Percentiles rank a stretch among this genome's conserved stretches.
Conservation (phyloP, 2,888 invertebrate genomes). For the Scaptomyza polygonia region DNA sequence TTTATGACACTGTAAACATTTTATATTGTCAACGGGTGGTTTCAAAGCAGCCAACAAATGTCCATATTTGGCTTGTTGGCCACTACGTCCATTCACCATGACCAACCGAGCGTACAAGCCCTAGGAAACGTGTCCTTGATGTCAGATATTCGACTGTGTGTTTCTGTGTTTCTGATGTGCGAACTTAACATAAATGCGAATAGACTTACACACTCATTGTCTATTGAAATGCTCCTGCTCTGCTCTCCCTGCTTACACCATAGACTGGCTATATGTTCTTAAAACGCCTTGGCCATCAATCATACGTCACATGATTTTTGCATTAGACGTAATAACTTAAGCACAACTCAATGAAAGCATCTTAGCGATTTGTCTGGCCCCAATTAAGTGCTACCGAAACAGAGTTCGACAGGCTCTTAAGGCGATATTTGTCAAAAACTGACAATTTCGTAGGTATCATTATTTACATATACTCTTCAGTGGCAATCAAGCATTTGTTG, state of each 20-base stretch:
- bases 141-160: neutral
- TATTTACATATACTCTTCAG: slow-evolving; percentile 60
- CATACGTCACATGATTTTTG: slow-evolving; percentile 55
- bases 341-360: slow-evolving; percentile 70
- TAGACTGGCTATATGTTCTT: slow-evolving; percentile 11
- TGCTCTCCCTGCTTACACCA: neutral
- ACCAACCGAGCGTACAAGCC: slow-evolving; percentile 52
- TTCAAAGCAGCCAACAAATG: slow-evolving; percentile 12
- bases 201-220: slow-evolving; percentile 6
- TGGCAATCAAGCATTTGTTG: slow-evolving; percentile 18
- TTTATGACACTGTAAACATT: slow-evolving; percentile 78
- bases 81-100: slow-evolving; percentile 49
- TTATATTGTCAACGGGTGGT: slow-evolving; percentile 48
- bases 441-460: slow-evolving; percentile 51
- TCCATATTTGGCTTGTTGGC: slow-evolving; percentile 40
- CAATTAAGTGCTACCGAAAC: slow-evolving; percentile 61
- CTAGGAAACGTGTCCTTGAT: slow-evolving; percentile 55
- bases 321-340: slow-evolving; percentile 66
- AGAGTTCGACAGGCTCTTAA: slow-evolving; percentile 48
- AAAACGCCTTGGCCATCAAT: slow-evolving; percentile 39
- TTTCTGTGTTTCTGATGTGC: neutral
- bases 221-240: slow-evolving; percentile 3
- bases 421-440: slow-evolving; percentile 65
- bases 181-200: slow-evolving; percentile 6
- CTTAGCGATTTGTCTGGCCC: slow-evolving; percentile 62